phyloP scores from a whole-genome alignment of 2,797 vertebrate species.

The Pseudochirops corinnae region DNA sequence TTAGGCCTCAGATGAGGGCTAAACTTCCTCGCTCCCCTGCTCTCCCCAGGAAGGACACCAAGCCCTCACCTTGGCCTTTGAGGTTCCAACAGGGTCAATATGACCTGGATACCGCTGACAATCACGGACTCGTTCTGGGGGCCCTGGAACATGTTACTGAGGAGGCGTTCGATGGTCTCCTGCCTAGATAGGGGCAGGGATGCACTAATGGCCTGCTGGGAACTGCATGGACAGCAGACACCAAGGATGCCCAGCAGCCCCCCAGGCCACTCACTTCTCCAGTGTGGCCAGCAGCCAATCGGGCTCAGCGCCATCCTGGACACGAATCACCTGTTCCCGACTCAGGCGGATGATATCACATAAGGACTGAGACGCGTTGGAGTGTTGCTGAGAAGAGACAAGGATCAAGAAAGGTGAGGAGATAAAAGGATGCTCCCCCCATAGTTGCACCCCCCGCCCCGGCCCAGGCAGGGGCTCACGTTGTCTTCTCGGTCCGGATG shows the following conservation, averaged over 20 bases:
- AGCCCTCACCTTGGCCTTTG: slow-evolving; percentile 81
- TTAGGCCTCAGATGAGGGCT: neutral
- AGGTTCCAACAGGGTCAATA: slow-evolving; percentile 84
- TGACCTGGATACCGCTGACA: slow-evolving; percentile 84
- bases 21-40: no score
- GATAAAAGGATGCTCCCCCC: fast-evolving
- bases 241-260: neutral
- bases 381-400: slow-evolving; percentile 82
- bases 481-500: slow-evolving; percentile 84
- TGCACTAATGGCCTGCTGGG: neutral
- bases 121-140: slow-evolving; percentile 82
- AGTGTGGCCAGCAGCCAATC: slow-evolving; percentile 84
- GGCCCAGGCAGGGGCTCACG: slow-evolving; percentile 72
- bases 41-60: no score
- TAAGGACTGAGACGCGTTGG: slow-evolving; percentile 85
- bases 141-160: slow-evolving; percentile 85
- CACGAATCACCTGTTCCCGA: slow-evolving; percentile 85
- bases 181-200: slow-evolving; percentile 70
- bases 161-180: slow-evolving; percentile 85
- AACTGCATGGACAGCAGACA: no score
- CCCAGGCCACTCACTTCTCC: slow-evolving; percentile 78
- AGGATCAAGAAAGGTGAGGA: neutral
- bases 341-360: slow-evolving; percentile 86
- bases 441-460: fast-evolving
- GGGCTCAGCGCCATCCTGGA: slow-evolving; percentile 83